Conservation (phyloP, 2,888 invertebrate species). For the Lasioglossum zephyrum region DNA sequence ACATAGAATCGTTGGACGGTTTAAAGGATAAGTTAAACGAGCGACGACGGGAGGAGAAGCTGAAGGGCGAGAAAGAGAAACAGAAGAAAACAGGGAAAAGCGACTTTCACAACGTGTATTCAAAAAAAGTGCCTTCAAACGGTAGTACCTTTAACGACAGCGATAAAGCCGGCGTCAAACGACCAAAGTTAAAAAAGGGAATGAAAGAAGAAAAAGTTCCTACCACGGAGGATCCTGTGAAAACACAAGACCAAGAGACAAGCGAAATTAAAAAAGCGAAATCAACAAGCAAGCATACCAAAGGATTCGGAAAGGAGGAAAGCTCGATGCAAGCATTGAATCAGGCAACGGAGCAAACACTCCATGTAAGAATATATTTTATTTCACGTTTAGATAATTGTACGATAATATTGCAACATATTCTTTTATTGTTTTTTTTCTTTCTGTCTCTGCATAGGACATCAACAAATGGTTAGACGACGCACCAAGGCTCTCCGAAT, state of each 20-base stretch:
- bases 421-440: constrained; percentile 31
- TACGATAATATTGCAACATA: constrained; percentile 9
- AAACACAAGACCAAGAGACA: constrained; percentile 70
- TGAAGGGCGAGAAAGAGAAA: constrained; percentile 81
- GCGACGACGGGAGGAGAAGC: constrained; percentile 80
- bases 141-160: constrained; percentile 80
- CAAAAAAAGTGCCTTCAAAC: constrained; percentile 84
- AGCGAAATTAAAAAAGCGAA: constrained; percentile 78
- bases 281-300: constrained; percentile 76
- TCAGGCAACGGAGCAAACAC: constrained; percentile 90
- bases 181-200: constrained; percentile 78
- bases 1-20: constrained; percentile 82
- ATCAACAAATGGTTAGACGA: constrained; percentile 96
- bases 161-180: constrained; percentile 78
- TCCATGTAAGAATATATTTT: constrained; percentile 77
- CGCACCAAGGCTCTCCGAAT: constrained; percentile 90
- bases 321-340: constrained; percentile 88
- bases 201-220: constrained; percentile 76
- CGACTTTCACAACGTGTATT: constrained; percentile 74
- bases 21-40: constrained; percentile 82
- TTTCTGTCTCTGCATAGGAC: constrained; percentile 86
- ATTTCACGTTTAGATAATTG: constrained; percentile 25
- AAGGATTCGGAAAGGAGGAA: constrained; percentile 79
- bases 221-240: constrained; percentile 61
- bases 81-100: constrained; percentile 76